Conservation (phyloP, 2,888 invertebrate genomes). For the Leptinotarsa juncta region DNA sequence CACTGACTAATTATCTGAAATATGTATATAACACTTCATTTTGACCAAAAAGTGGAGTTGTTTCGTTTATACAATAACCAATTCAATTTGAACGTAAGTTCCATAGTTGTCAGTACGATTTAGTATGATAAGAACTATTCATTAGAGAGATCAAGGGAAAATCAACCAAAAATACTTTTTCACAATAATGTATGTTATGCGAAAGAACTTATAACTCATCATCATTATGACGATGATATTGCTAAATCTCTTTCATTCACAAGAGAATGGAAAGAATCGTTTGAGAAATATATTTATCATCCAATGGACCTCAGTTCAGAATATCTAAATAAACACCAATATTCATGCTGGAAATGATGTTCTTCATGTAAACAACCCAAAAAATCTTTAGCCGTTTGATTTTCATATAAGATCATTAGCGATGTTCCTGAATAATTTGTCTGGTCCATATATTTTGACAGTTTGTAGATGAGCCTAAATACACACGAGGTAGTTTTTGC, state of each 20-base stretch:
- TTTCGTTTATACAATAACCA: too few species aligned
- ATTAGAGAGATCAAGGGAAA: too few species aligned
- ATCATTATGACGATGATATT: not conserved
- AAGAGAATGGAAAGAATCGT: not conserved
- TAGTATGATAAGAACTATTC: too few species aligned
- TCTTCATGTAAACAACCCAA: not conserved
- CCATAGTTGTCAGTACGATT: too few species aligned
- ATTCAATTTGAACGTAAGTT: too few species aligned
- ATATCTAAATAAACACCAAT: slow-evolving; percentile 1
- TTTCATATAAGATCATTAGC: not conserved
- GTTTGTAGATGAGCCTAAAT: too few species aligned
- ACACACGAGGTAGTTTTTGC: too few species aligned
- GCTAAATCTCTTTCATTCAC: not conserved
- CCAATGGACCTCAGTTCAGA: not conserved
- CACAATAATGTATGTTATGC: not conserved
- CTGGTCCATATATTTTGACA: too few species aligned
- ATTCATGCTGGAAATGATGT: not conserved
- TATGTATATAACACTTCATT: too few species aligned
- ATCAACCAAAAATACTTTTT: too few species aligned
- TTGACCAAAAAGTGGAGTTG: too few species aligned
- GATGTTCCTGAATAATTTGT: not conserved
- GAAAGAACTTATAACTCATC: not conserved
- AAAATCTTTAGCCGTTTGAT: not conserved
- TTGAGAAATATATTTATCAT: slow-evolving; percentile 8
- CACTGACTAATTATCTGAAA: too few species aligned